phyloP scores from a whole-genome alignment of 2,888 invertebrate species.

The Drosophila austrosaltans region DNA sequence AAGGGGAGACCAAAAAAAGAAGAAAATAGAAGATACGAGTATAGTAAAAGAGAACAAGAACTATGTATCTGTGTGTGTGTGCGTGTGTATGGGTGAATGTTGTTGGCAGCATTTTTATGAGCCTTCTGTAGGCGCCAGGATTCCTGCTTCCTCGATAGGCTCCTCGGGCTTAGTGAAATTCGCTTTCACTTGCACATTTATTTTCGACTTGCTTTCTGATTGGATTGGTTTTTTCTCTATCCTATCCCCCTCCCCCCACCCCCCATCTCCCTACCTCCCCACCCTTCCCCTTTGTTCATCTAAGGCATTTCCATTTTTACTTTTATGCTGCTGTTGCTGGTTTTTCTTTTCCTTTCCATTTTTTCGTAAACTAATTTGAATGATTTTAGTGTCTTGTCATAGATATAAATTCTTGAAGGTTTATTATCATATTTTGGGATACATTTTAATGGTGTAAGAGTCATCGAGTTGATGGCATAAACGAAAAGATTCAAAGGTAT shows the following conservation, averaged over 20 bases:
- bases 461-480: neutral
- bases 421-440: slow-evolving; percentile 17
- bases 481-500: neutral
- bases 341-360: neutral
- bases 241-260: neutral
- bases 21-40: neutral
- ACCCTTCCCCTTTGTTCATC: neutral
- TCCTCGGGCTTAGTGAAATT: slow-evolving; percentile 42
- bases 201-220: slow-evolving; percentile 54
- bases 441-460: neutral
- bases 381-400: slow-evolving; percentile 18
- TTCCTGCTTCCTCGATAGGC: slow-evolving; percentile 67
- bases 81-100: slow-evolving; percentile 23
- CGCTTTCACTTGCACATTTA: slow-evolving; percentile 69
- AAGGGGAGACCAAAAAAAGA: slow-evolving; percentile 24
- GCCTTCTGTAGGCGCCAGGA: slow-evolving; percentile 70
- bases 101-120: slow-evolving; percentile 64
- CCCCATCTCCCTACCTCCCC: neutral
- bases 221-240: slow-evolving; percentile 51
- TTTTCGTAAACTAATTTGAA: slow-evolving; percentile 19
- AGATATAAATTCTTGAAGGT: slow-evolving; percentile 4
- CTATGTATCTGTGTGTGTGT: neutral
- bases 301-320: slow-evolving; percentile 22
- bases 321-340: slow-evolving; percentile 23
- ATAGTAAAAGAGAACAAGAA: neutral